Percentiles rank a stretch among this genome's conserved stretches.
Conservation (phyloP, 1,140 invertebrate species). For the Zaprionus africanus region DNA sequence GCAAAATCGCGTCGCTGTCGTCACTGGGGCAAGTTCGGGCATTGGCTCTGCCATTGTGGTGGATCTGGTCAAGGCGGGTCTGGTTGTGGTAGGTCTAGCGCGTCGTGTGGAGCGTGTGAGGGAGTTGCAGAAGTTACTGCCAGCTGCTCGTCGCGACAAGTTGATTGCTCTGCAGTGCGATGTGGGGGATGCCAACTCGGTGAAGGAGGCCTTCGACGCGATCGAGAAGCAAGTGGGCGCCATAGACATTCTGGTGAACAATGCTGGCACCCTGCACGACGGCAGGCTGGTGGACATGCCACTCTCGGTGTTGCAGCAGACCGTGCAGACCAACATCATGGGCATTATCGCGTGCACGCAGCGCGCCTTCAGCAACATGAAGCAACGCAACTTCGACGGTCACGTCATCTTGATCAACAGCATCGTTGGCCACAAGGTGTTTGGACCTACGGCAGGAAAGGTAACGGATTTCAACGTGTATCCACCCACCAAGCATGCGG, state of each 20-base stretch:
- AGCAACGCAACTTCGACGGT: constrained; percentile 87
- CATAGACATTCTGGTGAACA: constrained; percentile 90
- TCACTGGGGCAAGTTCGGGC: constrained; percentile 90
- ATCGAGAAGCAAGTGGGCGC: constrained; percentile 87
- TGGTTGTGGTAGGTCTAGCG: constrained; percentile 89
- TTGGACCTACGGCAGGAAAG: constrained; percentile 72
- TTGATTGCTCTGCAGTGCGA: constrained; percentile 87
- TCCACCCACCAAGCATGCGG: constrained; percentile 89
- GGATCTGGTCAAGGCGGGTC: constrained; percentile 86
- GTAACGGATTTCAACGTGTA: constrained; percentile 85
- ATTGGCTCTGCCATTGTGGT: constrained; percentile 88
- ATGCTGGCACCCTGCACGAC: constrained; percentile 87
- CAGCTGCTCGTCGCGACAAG: constrained; percentile 63
- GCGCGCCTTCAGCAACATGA: constrained; percentile 89
- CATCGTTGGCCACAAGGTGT: constrained; percentile 85
- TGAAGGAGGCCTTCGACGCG: constrained; percentile 88
- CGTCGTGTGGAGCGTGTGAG: constrained; percentile 87
- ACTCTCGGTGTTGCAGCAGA: constrained; percentile 83
- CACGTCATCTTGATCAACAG: constrained; percentile 91
- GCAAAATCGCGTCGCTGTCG: constrained; percentile 88
- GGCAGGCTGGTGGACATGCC: constrained; percentile 80
- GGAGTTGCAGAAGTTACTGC: constrained; percentile 72
- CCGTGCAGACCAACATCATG: constrained; percentile 89
- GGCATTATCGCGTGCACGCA: constrained; percentile 88
- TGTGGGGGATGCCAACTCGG: constrained; percentile 87